These are phyloP conservation scores for Sebastolobus altivelis DNA, from an alignment of 2,797 vertebrate genomes.

Conservation along the genomic window DNA sequence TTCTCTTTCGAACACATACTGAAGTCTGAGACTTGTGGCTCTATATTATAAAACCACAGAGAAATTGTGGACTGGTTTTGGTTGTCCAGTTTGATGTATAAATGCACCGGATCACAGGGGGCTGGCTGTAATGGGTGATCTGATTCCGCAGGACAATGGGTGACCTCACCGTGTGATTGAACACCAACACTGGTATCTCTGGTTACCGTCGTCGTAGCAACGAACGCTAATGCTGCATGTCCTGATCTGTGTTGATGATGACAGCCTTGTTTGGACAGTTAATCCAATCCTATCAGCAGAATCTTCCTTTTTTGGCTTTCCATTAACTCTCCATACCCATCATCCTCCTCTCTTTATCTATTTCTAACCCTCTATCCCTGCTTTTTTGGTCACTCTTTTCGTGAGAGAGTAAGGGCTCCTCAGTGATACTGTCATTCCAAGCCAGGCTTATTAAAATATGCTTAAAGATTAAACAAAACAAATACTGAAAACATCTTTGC, in stretches of 20 bases:
- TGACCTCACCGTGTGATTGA: conserved; percentile 74
- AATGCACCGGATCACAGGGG: conserved; percentile 27
- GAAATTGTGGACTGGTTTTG: conserved; percentile 1
- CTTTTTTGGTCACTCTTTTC: conserved; percentile 4
- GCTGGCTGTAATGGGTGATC: conserved; percentile 57
- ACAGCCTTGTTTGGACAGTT: conserved; percentile 64
- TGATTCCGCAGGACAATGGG: conserved; percentile 66
- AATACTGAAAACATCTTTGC: conserved; percentile 35
- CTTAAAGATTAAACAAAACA: conserved; percentile 46
- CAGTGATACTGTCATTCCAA: conserved; percentile 15
- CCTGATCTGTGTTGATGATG: conserved; percentile 62
- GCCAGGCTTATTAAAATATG: conserved; percentile 49
- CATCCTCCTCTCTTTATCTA: conserved; percentile 1
- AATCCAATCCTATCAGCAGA: conserved; percentile 57
- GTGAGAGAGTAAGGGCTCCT: conserved; percentile 3
- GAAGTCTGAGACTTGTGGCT: neutral
- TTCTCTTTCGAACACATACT: neutral
- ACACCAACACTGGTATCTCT: conserved; percentile 66
- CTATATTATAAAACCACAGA: neutral
- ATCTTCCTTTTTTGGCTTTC: conserved; percentile 32
- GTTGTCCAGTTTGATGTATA: conserved; percentile 24
- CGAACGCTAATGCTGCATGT: conserved; percentile 66
- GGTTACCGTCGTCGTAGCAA: conserved; percentile 76
- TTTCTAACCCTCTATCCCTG: neutral
- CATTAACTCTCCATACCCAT: conserved; percentile 15